Conservation (phyloP, 2,113 vertebrate genomes). For the Neolamprologus hecqui region DNA sequence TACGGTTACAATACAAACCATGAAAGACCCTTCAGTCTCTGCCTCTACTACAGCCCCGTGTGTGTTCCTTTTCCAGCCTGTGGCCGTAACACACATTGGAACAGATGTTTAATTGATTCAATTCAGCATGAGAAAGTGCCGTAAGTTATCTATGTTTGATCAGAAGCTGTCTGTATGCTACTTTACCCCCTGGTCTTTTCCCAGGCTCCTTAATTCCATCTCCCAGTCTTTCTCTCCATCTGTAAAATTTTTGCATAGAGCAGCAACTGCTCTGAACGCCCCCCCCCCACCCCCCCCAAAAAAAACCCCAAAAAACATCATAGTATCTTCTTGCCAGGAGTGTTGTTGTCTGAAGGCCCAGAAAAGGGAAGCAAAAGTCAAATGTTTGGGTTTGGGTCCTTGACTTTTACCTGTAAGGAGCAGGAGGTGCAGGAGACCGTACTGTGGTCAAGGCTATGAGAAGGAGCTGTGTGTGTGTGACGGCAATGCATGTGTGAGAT, state of each 20-base stretch:
- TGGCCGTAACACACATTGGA: constrained; percentile 7
- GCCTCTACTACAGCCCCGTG: neutral
- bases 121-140: constrained; percentile 1
- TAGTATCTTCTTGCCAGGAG: neutral
- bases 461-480: neutral
- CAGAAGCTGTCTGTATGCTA: neutral
- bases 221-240: neutral
- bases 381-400: neutral
- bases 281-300: fast-evolving
- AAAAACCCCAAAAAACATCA: neutral
- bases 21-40: constrained; percentile 50
- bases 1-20: constrained; percentile 27
- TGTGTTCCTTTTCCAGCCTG: constrained; percentile 23
- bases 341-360: constrained; percentile 1
- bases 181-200: neutral
- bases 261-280: neutral
- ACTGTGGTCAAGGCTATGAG: neutral
- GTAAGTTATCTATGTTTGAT: constrained; percentile 44
- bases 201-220: neutral
- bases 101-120: constrained; percentile 59
- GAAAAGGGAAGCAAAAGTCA: neutral
- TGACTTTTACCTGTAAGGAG: neutral
- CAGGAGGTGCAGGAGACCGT: neutral
- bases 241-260: neutral
- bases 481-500: neutral